phyloP scores from a whole-genome alignment of 1,140 invertebrate species.

The Akabosia matsudoensis region DNA sequence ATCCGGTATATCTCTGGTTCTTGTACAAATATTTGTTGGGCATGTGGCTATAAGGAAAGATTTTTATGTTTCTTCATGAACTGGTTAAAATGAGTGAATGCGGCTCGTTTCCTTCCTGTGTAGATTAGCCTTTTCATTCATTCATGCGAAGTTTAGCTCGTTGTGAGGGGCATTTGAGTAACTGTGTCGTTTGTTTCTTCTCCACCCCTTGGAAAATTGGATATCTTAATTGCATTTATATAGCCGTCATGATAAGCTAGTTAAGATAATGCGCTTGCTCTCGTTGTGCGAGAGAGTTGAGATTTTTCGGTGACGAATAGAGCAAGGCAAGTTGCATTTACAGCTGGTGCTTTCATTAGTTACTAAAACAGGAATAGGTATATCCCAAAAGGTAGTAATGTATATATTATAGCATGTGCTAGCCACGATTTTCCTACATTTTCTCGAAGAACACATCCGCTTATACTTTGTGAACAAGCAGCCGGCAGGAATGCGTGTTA shows the following conservation, averaged over 20 bases:
- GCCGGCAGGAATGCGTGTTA: too few relatives aligned
- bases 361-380: too few relatives aligned
- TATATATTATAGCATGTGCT: too few relatives aligned
- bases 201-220: background rate
- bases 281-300: background rate
- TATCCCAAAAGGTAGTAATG: too few relatives aligned
- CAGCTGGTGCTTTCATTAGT: too few relatives aligned
- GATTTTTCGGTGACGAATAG: background rate
- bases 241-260: conserved; percentile 21
- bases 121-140: conserved; percentile 1
- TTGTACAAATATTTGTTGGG: background rate
- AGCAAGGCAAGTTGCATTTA: too few relatives aligned
- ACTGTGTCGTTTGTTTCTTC: background rate
- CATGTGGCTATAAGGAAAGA: background rate
- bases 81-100: background rate
- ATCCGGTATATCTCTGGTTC: too few relatives aligned
- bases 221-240: conserved; percentile 23
- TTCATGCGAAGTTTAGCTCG: background rate
- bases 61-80: background rate
- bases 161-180: background rate
- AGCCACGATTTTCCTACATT: too few relatives aligned
- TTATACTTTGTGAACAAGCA: too few relatives aligned
- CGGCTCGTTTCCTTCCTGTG: conserved; percentile 8
- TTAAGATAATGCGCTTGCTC: conserved; percentile 17
- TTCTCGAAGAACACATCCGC: too few relatives aligned